Conservation (phyloP, 2,113 vertebrate species). For the Ascaphus truei region DNA sequence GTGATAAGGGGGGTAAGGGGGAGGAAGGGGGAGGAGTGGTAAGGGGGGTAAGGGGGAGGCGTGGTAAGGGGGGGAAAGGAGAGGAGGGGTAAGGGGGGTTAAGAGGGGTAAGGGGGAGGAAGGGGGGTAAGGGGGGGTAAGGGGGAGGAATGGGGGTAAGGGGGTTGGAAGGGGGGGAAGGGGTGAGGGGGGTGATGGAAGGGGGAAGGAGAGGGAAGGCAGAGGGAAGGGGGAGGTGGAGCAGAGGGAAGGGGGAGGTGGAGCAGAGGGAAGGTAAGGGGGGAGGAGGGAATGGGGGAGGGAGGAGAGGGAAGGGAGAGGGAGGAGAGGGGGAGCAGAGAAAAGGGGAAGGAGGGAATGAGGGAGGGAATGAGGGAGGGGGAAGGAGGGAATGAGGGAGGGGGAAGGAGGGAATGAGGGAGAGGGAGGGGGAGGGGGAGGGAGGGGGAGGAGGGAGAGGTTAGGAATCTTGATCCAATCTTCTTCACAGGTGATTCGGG, state of each 20-base stretch:
- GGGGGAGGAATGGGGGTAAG: background rate
- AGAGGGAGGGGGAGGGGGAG: background rate
- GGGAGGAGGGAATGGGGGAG: background rate
- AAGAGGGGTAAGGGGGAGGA: constrained; percentile 5
- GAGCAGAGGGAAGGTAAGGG: background rate
- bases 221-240: background rate
- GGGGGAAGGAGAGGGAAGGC: background rate
- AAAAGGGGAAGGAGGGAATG: background rate
- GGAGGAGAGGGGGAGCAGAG: background rate
- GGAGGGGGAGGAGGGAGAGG: background rate
- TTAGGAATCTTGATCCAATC: too few relatives aligned
- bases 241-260: background rate
- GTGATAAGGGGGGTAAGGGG: background rate
- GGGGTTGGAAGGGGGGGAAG: background rate
- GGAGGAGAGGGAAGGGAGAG: background rate
- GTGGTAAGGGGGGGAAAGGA: background rate
- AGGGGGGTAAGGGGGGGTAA: background rate
- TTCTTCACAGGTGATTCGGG: too few relatives aligned
- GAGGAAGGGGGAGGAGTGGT: background rate
- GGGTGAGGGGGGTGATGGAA: background rate
- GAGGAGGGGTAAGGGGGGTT: background rate
- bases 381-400: background rate
- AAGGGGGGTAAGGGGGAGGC: background rate
- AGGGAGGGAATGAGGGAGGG: constrained; percentile 1
- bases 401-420: background rate